Evolutionary conservation across 2,797 vertebrate genomes (phyloP), one percentile per base, ranked within the genome.

Genomic region (Phrynocephalus forsythii): DNA sequence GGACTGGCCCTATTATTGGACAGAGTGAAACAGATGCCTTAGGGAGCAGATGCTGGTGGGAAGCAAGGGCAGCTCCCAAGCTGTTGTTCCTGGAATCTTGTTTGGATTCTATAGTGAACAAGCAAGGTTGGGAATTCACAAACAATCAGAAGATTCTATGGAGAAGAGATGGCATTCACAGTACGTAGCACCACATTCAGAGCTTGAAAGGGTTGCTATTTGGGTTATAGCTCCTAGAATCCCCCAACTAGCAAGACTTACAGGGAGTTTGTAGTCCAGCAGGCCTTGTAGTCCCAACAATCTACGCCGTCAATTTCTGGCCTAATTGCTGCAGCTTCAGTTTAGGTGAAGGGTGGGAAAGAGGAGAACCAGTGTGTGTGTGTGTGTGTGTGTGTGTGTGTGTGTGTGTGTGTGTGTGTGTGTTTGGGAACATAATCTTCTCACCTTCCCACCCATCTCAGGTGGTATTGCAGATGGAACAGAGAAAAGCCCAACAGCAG

Each of bases 401-500:
- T 44, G 38, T 44, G 38, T 44, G 38, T 44, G 38, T 44, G 38
- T 44, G 38, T 44, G 38, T 44, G 5, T 6, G n/a, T 2, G 5
- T 60, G 1, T 5, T 6, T 26, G 28, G 75, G 48, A 10, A 76
- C 6, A 18, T 56, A 18, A 30, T 38, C n/a, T 3, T 1, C 63
- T 71, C 44, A 52, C 30, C 68, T 6, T 52, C 44, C 3, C 16
- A 20, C 6, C 0, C 13, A 72, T 26, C 11, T 1, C 83, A 99
- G 98, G 98, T 98, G 0, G 96, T 98, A 1, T 91, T 98, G 88
- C 98, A 98, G 28, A 98, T 98, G 98, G 98, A 98, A 16, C 98
- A 98, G 93, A 97, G 97, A 93, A 98, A 97, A 77, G 96, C 96
- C 7, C 97, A 97, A 87, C 96, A 95, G 94, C 95, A 92, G 33